These are phyloP conservation scores for Cheilosia pagana DNA, from an alignment of 2,888 invertebrate genomes.

Conservation along the genomic window DNA sequence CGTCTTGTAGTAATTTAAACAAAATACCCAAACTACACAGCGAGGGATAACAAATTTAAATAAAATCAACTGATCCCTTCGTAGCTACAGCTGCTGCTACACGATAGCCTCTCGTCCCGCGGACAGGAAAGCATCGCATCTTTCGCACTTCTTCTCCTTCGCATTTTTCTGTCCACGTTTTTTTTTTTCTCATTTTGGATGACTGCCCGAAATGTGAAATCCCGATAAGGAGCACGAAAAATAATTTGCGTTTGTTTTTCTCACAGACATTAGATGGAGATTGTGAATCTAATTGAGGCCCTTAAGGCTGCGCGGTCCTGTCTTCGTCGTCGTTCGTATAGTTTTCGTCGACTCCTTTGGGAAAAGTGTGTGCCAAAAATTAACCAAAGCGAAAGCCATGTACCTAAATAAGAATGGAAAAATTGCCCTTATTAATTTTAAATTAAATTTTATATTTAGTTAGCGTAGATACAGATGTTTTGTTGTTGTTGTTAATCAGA, in stretches of 20 bases:
- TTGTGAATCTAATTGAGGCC: slow-evolving; percentile 13
- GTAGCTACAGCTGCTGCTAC: too few relatives aligned
- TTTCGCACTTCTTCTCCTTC: neutral
- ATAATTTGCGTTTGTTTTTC: slow-evolving; percentile 14
- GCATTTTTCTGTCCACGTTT: neutral
- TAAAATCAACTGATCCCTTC: too few relatives aligned
- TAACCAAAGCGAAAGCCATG: neutral
- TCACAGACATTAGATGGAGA: slow-evolving; percentile 25
- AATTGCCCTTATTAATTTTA: slow-evolving; percentile 50
- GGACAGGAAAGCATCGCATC: slow-evolving; percentile 33
- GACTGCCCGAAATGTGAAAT: slow-evolving; percentile 49
- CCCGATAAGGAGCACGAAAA: slow-evolving; percentile 41
- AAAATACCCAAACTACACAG: too few relatives aligned
- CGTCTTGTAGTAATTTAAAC: too few relatives aligned
- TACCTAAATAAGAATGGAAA: slow-evolving; percentile 3
- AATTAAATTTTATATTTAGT: slow-evolving; percentile 49
- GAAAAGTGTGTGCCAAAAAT: neutral
- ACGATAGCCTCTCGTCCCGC: slow-evolving; percentile 12
- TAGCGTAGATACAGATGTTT: neutral
- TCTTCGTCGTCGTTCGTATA: neutral
- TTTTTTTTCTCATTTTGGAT: slow-evolving; percentile 42
- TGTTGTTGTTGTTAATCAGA: slow-evolving; percentile 26
- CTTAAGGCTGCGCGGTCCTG: slow-evolving; percentile 24
- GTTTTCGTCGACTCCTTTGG: slow-evolving; percentile 3
- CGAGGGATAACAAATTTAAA: too few relatives aligned